A percentile compares a stretch with the other conserved stretches of the same genome.
Evolutionary conservation across 2,113 vertebrate genomes (phyloP).

Genomic region (Plestiodon gilberti): DNA sequence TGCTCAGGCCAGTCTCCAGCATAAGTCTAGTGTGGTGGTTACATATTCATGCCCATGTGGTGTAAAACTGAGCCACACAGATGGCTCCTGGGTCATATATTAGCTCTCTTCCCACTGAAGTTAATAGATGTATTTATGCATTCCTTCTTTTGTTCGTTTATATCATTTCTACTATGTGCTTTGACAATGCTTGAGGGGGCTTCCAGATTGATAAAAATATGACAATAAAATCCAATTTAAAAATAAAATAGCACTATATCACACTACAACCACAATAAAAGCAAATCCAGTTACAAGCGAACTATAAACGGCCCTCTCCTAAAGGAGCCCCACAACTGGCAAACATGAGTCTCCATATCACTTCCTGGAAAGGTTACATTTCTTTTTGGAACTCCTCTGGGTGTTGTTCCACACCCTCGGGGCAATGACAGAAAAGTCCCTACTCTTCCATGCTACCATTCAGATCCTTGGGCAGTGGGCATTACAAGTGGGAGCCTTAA

Average conservation of each 20-base stretch:
- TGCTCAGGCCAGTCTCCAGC: neutral
- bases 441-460: neutral
- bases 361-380: neutral
- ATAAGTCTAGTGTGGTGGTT: neutral
- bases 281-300: constrained; percentile 1
- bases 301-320: neutral
- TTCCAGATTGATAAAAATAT: neutral
- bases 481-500: neutral
- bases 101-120: neutral
- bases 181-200: neutral
- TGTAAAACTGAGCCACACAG: neutral
- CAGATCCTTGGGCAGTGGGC: neutral
- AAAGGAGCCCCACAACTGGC: neutral
- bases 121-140: neutral
- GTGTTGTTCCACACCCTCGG: neutral
- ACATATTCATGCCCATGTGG: neutral
- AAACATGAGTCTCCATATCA: neutral
- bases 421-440: neutral
- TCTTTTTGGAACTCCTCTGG: neutral
- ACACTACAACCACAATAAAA: neutral
- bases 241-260: constrained; percentile 15
- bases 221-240: constrained; percentile 8
- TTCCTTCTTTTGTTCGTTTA: neutral
- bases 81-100: neutral
- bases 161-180: neutral